Evolutionary conservation across 2,113 vertebrate species (phyloP), one percentile per base, ranked within the genome.

Genomic region (Harpagus bidentatus): DNA sequence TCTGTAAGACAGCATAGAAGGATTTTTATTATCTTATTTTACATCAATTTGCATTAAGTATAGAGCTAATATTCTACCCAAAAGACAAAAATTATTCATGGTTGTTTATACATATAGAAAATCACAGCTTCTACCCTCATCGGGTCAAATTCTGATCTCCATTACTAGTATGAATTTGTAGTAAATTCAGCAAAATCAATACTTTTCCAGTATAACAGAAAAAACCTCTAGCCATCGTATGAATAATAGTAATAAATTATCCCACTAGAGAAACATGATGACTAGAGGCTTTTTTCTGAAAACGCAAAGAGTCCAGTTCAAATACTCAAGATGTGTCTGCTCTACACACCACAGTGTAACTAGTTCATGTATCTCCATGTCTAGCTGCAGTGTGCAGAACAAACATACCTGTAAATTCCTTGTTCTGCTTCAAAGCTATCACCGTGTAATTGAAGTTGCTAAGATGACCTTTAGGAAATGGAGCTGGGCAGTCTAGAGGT

Each of bases 11-110:
- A 88, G 18, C 22, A 26, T n/a, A 50, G 36, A 65, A 69, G 0
- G 6, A 45, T 77, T 88, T 90, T 86, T 83, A 74, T 53, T 81
- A 48, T 63, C 28, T 42, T 86, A 38, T 73, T 94, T 91, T 95
- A 19, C 73, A 76, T 86, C n/a, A 43, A 7, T 76, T 88, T 74
- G 14, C 26, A 48, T 90, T 31, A 95, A 61, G 3, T 73, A 29
- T 50, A 78, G n/a, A 67, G 29, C 31, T 91, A 94, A n/a, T 77
- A 61, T 59, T 82, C 55, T 62, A 73, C 28, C 12, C 45, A 55
- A 62, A 93, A 84, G 11, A 40, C 40, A 53, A 92, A 86, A 81
- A 55, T 40, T 3, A 45, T 80, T 86, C 9, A 52, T 34, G 6
- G 36, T 36, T 58, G 14, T 56, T 73, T 78, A 32, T 73, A 52